Evolutionary conservation across 2,888 invertebrate species (phyloP).

Genomic region (Pammene fasciana): DNA sequence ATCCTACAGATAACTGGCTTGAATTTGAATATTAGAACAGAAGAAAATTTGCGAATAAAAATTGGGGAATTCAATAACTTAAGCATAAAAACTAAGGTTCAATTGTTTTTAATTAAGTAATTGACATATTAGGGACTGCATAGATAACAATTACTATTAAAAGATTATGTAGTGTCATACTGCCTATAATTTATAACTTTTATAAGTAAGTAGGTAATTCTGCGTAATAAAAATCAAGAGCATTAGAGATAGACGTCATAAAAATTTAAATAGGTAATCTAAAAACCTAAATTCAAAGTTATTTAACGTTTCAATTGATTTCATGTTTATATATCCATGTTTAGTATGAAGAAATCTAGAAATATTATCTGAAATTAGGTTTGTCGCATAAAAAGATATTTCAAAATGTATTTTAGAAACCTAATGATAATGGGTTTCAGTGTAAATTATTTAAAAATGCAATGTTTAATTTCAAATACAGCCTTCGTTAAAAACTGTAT

Average conservation of each 20-base stretch:
- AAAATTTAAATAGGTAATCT: no score
- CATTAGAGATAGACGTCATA: no score
- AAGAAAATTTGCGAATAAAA: constrained; percentile 20
- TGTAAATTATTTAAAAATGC: not conserved
- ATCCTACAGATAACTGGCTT: constrained; percentile 26
- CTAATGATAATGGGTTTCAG: no score
- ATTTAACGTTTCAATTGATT: no score
- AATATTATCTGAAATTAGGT: no score
- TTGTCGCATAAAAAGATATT: no score
- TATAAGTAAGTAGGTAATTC: no score
- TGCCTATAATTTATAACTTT: not conserved
- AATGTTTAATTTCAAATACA: constrained; percentile 1
- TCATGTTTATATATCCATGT: no score
- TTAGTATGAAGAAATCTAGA: no score
- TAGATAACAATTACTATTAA: constrained; percentile 11
- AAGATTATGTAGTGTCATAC: not conserved
- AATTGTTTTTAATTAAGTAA: not conserved
- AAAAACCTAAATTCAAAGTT: no score
- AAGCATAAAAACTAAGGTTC: not conserved
- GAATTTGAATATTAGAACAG: constrained; percentile 12
- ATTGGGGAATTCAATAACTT: not conserved
- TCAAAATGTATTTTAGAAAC: no score
- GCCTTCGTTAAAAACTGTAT: constrained; percentile 7
- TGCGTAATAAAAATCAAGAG: no score
- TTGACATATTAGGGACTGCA: not conserved